phyloP scores from a whole-genome alignment of 1,140 invertebrate genomes.

The Drosophila sproati region DNA sequence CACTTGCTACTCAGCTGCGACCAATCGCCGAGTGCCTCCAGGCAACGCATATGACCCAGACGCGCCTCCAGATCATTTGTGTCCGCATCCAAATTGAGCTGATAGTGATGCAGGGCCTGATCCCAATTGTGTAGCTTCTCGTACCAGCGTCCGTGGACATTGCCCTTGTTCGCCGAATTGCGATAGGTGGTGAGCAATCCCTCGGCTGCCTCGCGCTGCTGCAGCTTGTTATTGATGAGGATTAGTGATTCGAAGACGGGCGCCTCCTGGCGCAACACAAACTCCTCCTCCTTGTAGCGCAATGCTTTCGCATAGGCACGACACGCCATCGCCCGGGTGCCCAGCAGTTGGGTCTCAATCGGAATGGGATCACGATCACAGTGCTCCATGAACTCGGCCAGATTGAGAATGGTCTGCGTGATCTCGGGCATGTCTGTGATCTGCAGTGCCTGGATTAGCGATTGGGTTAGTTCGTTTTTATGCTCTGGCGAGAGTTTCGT shows the following conservation, averaged over 20 bases:
- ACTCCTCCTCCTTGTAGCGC: constrained; percentile 99
- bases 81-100: constrained; percentile 88
- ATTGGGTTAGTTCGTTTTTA: constrained; percentile 94
- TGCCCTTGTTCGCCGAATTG: constrained; percentile 86
- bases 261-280: constrained; percentile 87
- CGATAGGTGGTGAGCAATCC: constrained; percentile 95
- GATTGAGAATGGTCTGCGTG: constrained; percentile 98
- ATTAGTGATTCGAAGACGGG: constrained; percentile 97
- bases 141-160: constrained; percentile 98
- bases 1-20: constrained; percentile 91
- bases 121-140: constrained; percentile 99
- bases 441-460: constrained; percentile 94
- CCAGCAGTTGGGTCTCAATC: constrained; percentile 92
- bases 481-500: constrained; percentile 94
- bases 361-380: constrained; percentile 98
- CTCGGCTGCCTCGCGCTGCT: constrained; percentile 98
- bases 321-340: constrained; percentile 93
- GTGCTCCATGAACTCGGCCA: constrained; percentile 99
- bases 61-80: constrained; percentile 91
- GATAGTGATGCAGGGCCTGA: constrained; percentile 95
- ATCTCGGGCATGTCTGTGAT: constrained; percentile 98
- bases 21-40: constrained; percentile 99
- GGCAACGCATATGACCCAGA: constrained; percentile 97
- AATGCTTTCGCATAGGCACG: constrained; percentile 97
- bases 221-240: constrained; percentile 99